A percentile compares a stretch with the other conserved stretches of the same genome.
Evolutionary conservation across 2,888 invertebrate genomes (phyloP).

Genomic region (Tholera decimalis): DNA sequence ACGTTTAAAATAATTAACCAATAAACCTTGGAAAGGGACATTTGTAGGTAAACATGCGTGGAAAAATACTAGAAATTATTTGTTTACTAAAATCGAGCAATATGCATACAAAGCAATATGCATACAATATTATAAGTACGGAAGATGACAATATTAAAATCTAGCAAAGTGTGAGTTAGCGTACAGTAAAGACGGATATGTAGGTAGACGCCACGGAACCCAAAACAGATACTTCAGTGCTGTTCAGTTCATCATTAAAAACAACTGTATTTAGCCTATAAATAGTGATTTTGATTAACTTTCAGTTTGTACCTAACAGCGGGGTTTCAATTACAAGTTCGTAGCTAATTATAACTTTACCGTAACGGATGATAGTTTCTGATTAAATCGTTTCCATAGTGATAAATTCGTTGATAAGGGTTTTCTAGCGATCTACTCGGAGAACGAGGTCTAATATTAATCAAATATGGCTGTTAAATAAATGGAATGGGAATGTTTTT

Average conservation of each 20-base stretch:
- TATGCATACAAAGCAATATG: no score
- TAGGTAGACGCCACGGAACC: no score
- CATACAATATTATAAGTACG: no score
- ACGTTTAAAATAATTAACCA: no score
- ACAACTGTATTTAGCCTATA: not conserved
- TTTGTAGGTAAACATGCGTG: no score
- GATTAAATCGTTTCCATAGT: conserved; percentile 32
- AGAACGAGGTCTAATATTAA: not conserved
- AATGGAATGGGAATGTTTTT: not conserved
- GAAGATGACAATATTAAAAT: not conserved
- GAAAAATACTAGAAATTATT: no score
- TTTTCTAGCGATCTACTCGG: conserved; percentile 1
- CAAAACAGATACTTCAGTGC: no score
- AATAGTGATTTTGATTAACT: conserved; percentile 23
- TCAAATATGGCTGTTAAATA: not conserved
- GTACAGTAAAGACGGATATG: no score
- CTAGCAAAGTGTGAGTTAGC: no score
- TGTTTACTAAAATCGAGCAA: no score
- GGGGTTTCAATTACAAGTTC: conserved; percentile 54
- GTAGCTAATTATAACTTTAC: conserved; percentile 50
- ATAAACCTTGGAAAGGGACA: no score
- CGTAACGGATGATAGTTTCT: conserved; percentile 34
- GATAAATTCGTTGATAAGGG: conserved; percentile 30
- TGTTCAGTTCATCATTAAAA: not conserved
- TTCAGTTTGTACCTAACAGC: conserved; percentile 9